Evolutionary conservation across 2,888 invertebrate species (phyloP), one percentile per base, ranked within the genome.

Genomic region (Ophraella communa): DNA sequence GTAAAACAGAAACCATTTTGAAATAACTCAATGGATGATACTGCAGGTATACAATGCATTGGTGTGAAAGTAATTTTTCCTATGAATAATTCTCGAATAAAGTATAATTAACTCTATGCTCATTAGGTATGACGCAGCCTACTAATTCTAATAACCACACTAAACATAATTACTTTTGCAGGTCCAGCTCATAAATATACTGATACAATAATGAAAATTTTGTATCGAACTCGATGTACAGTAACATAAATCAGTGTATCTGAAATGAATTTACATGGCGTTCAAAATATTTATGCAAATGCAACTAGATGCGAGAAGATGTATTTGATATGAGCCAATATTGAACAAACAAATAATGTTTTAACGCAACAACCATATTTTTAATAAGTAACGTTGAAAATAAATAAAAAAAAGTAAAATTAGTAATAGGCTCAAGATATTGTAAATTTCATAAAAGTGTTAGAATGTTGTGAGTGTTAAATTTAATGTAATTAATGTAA

Each of bases 91-190:
- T 4, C 14, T 17, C 39, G 39, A 17, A 39, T 17, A 17, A n/a
- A 14, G 14, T 5, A 39, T 39, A 39, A 39, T 39, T 39, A 39
- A 14, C 17, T 39, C 39, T 17, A 5, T 17, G 17, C 17, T 39
- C 39, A 39, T 39, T 39, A 14, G 39, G 39, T 39, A 39, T 39
- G 39, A 17, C 14, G 20, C 58, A 33, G 7, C 49, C 47, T 30
- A 49, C 64, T 64, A 62, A 67, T 67, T 58, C 55, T 62, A 62
- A 58, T 62, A 54, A 64, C 58, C 58, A 45, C 55, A 53, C 39
- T 51, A 47, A 61, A 58, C 57, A 66, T 66, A 62, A 62, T 64
- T 66, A 64, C 65, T 59, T 62, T 54, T 39, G 35, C 27, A 24
- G 33, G 27, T 33, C 30, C 39, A 17, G 33, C 44, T 57, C 39